phyloP scores from a whole-genome alignment of 1,140 invertebrate genomes.

The Bombus polaris region DNA sequence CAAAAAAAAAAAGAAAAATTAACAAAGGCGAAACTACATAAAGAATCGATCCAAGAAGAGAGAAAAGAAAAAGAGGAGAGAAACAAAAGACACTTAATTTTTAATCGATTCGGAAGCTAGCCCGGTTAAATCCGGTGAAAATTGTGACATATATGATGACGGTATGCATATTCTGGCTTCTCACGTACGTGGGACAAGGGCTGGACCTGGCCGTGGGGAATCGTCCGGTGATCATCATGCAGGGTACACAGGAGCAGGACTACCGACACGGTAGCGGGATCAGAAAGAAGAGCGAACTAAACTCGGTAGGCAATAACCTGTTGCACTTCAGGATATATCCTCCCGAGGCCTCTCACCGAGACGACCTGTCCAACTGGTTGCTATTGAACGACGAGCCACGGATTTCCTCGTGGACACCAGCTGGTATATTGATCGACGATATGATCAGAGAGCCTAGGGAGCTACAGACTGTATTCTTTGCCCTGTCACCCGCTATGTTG shows the following conservation, averaged over 20 bases:
- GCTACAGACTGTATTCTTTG: slow-evolving; percentile 57
- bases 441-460: slow-evolving; percentile 62
- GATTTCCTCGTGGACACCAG: slow-evolving; percentile 57
- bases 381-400: slow-evolving; percentile 55
- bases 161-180: slow-evolving; percentile 73
- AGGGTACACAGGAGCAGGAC: slow-evolving; percentile 57
- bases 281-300: slow-evolving; percentile 64
- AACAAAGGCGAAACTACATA: not conserved
- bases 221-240: slow-evolving; percentile 68
- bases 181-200: slow-evolving; percentile 75
- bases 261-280: slow-evolving; percentile 57
- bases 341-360: slow-evolving; percentile 51
- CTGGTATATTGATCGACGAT: slow-evolving; percentile 62
- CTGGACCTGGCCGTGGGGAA: slow-evolving; percentile 72
- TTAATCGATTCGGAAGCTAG: not conserved
- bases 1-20: too few species aligned
- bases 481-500: slow-evolving; percentile 58
- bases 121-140: slow-evolving; percentile 10
- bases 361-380: slow-evolving; percentile 65
- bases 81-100: not conserved
- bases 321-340: slow-evolving; percentile 64
- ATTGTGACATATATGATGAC: slow-evolving; percentile 68
- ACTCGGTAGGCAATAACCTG: slow-evolving; percentile 62
- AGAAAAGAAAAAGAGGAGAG: not conserved
- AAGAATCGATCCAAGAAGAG: slow-evolving; percentile 2